Base-by-base conservation (phyloP, 1,140 invertebrate genomes). In the Lasioglossum baleicum region DNA sequence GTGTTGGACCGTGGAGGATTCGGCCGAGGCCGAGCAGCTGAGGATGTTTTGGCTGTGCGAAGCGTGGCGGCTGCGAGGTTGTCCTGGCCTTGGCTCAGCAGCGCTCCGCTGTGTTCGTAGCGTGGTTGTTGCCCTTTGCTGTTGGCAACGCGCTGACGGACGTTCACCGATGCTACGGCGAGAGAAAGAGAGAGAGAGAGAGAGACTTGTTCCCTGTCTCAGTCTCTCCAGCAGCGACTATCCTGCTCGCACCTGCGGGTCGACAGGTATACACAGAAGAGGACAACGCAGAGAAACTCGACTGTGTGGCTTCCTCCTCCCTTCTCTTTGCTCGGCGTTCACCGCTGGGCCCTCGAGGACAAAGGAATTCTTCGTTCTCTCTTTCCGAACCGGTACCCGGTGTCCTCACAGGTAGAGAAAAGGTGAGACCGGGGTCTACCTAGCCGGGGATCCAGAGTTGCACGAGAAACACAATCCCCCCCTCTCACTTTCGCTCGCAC, bases 301-400 rank as follows among this genome's bases (percentile, higher is more conserved):
- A 83, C 86, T 85, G 84, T 83, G 83, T 88, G 78, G 75, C 51
- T 51, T 67, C 53, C 70, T 65, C 13, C 48, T 78, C 78, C 69
- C 68, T 73, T 68, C 63, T 64, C 63, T 42, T 17, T 64, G 56
- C 76, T 72, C 74, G 60, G 15, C 15, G 53, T 80, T 40, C 44
- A 35, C 4, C n/a, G 13, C 64, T 13, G 31, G 31, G 56, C 58
- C 73, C 51, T 74, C 82, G 87, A 86, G 90, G 89, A 91, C 90
- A 91, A 92, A 92, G 90, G 88, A 91, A 91, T 90, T 91, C 90
- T 87, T 85, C 77, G 15, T 84, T 79, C 78, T 72, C 73, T 72
- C 83, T 73, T 70, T 73, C 72, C 17, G 11, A 56, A 53, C 51
- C 51, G 65, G 53, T 82, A 80, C 70, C 80, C 83, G 35, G 35